phyloP scores from a whole-genome alignment of 2,888 invertebrate species.

The Drosophila kuntzei region DNA sequence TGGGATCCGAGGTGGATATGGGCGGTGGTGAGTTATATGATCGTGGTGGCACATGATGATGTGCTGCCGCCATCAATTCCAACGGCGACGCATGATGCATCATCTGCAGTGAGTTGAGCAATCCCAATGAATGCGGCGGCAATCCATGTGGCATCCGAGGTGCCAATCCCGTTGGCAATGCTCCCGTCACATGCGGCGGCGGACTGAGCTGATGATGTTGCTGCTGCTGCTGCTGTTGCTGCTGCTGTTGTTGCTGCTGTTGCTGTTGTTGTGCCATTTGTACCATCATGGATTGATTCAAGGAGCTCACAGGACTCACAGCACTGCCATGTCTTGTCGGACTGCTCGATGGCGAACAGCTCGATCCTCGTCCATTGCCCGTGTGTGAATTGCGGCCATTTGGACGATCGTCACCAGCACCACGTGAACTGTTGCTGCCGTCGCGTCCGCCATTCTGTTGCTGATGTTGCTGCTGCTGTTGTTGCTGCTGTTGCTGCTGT shows the following conservation, averaged over 20 bases:
- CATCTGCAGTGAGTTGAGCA: constrained; percentile 92
- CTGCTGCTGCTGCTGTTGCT: constrained; percentile 87
- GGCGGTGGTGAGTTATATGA: constrained; percentile 96
- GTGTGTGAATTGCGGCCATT: constrained; percentile 79
- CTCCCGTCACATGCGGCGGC: constrained; percentile 86
- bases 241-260: constrained; percentile 86
- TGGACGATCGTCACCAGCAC: constrained; percentile 72
- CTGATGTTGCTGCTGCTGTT: constrained; percentile 79
- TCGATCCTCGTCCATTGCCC: constrained; percentile 82
- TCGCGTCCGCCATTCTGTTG: constrained; percentile 82
- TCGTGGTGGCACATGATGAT: constrained; percentile 93
- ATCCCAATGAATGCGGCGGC: constrained; percentile 93
- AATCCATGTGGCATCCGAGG: constrained; percentile 90
- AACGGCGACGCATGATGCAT: constrained; percentile 93
- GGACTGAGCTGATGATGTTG: constrained; percentile 88
- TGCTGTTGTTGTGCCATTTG: constrained; percentile 84
- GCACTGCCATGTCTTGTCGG: constrained; percentile 84
- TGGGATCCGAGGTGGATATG: constrained; percentile 96
- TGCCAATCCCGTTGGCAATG: constrained; percentile 87
- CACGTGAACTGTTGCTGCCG: constrained; percentile 79
- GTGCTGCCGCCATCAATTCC: constrained; percentile 93
- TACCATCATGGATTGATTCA: constrained; percentile 85
- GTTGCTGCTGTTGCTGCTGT: constrained; percentile 77
- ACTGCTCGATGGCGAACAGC: constrained; percentile 84
- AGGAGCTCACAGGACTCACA: constrained; percentile 84